Evolutionary conservation across 2,113 vertebrate genomes (phyloP), one percentile per base, ranked within the genome.

Genomic region (Dromaius novaehollandiae): DNA sequence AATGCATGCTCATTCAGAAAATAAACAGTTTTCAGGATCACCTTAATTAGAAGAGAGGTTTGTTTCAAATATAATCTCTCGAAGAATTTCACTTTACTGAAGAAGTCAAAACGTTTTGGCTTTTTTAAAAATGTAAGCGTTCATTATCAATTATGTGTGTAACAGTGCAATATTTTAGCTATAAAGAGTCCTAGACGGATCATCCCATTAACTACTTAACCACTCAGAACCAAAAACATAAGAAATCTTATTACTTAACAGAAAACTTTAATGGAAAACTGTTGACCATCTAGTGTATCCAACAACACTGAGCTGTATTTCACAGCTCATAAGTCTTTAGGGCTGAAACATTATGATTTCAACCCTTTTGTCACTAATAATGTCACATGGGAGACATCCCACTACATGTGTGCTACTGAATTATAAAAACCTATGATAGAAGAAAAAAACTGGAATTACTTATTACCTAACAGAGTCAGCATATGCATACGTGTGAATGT

Each of bases 1-100:
- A 92, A 91, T 40, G 74, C 83, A 80, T 25, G 51, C 40, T 42
- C 69, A 79, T 80, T 95, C 86, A 94, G 87, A 92, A 77, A 93
- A 44, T 24, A n/a, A 95, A 65, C 11, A 70, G 44, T 77, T 89
- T 82, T 92, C 65, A 86, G 38, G 42, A 93, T 73, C 68, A 82
- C 80, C 56, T 73, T 63, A 53, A 90, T 74, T 65, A 89, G 44
- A 83, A 84, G 40, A 36, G 18, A 85, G 89, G 42, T 76, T 15
- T 64, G 28, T 80, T 86, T 90, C 90, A 94, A 34, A 74, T 34
- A 38, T 14, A 91, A 6, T 66, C 73, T 80, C 53, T 40, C 55
- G 93, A 91, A 65, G 7, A 56, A 48, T 65, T 51, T 61, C 48
- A 38, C 76, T 84, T 78, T 22, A 83, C 51, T 66, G 36, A 83